Base-by-base conservation (phyloP, 2,888 invertebrate genomes). In the Philhelius pedissequus region DNA sequence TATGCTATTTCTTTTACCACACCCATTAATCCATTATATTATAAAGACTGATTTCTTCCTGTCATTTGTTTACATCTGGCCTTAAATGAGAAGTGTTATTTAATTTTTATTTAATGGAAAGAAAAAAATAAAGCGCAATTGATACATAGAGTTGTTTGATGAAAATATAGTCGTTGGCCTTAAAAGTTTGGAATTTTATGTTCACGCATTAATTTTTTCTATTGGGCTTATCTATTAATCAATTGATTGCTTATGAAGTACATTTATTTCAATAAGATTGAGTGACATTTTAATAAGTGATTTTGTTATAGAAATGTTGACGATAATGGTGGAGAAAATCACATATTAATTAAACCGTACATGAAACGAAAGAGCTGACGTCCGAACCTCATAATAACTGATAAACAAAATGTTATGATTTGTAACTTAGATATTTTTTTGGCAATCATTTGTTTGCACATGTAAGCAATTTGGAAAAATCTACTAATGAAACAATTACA, bases 1-100 rank as follows among this genome's bases (percentile, higher is more conserved):
- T 32, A 7, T 6, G 18, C 13, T 25, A 15, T 2, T 18, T 9
- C 0, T n/a, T 6, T n/a, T n/a, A 32, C 45, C 64, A 64, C 64
- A 48, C 64, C 64, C 48, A 64, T 22, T 38, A 7, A 2, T n/a
- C n/a, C n/a, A 13, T 27, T 35, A 27, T 11, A 22, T 4, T 3
- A 32, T 54, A n/a, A n/a, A 35, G 62, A 6, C 40, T 43, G 18
- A 11, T 64, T 64, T 64, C 48, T 64, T 48, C 64, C 64, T 64
- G 48, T 7, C 15, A 45, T 30, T 13, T n/a, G n/a, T 18, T 20
- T 20, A 45, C 62, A 64, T 30, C 30, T 64, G 62, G 45, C 45
- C 30, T 64, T 64, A 48, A 20, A 30, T 62, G 15, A 18, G 20
- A 27, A 25, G 38, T 7, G 13, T 7, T 13, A 40, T 11, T n/a